Base-by-base conservation (phyloP, 37 sponge, comb jelly and placozoan species). In the Halisarca cf. caerulea region DNA sequence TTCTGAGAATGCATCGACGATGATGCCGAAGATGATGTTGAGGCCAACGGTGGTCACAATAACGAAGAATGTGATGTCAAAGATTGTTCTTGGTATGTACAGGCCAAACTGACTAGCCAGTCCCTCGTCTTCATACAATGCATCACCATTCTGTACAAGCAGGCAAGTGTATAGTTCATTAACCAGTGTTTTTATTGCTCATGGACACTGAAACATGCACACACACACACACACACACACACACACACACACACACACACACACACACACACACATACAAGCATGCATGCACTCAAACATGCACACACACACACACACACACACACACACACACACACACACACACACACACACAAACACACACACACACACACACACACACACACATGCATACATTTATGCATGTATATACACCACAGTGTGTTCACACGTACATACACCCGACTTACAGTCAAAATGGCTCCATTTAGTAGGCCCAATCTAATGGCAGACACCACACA, bases 11-110 rank as follows among this genome's bases (percentile, higher is more conserved):
- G 90, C 80, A 57, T 89, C 90, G 32, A 89, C 90, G 41, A 89
- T 89, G 45, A 89, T 86, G 86, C 90, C 90, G 80, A 89, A 89
- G 40, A 89, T 78, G 54, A 89, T 89, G 81, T 89, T 89, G 70
- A 89, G 44, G 21, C 83, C 90, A 24, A 89, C 86, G 25, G 70
- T 84, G 3, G 90, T 89, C 25, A 89, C 60, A 61, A 89, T 71
- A 71, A 89, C 79, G 85, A 85, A 89, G 72, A 85, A 89, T 28
- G 84, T 35, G 3, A 89, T 25, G 43, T 89, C 90, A 73, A 80
- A 89, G 71, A 89, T 28, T 18, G 71, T 83, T 21, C 77, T 32
- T 44, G 77, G 77, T 42, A 74, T 74, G 77, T 74, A 74, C 42
- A 44, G 24, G 21, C 44, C 77, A 74, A 74, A 74, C 1, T 41